Evolutionary conservation across 2,888 invertebrate genomes (phyloP).

Genomic region (Limnephilus marmoratus): DNA sequence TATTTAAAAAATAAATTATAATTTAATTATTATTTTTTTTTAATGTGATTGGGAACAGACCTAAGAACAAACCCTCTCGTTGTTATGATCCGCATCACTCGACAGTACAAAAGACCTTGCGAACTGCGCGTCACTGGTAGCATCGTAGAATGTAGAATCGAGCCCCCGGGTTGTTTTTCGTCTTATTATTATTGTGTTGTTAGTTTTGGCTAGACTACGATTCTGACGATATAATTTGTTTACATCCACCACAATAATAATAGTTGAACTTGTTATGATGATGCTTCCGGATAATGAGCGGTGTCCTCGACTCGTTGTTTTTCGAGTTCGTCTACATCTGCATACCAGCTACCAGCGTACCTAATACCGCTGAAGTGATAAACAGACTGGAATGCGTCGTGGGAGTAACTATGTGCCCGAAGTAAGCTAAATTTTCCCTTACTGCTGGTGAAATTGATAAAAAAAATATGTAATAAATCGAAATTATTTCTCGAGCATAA

Average conservation of each 20-base stretch:
- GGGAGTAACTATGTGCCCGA: too few relatives aligned
- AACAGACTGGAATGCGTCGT: too few relatives aligned
- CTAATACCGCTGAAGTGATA: too few relatives aligned
- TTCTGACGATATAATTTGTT: background rate
- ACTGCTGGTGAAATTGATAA: too few relatives aligned
- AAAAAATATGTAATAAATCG: too few relatives aligned
- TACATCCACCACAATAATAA: background rate
- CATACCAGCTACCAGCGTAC: background rate
- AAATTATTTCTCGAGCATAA: too few relatives aligned
- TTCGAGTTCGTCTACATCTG: background rate
- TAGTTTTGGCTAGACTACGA: background rate
- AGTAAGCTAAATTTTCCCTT: too few relatives aligned
- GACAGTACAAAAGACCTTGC: background rate
- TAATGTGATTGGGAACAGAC: too few relatives aligned
- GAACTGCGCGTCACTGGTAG: background rate
- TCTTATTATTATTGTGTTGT: background rate
- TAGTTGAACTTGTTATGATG: background rate
- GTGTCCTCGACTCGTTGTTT: background rate
- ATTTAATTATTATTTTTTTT: too few relatives aligned
- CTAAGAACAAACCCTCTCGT: background rate
- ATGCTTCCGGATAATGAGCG: background rate
- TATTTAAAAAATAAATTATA: too few relatives aligned
- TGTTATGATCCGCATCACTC: background rate
- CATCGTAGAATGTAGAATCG: background rate
- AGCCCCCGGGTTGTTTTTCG: constrained; percentile 35